Conservation (phyloP, 2,113 vertebrate genomes). For the Aspidoscelis tigris region DNA sequence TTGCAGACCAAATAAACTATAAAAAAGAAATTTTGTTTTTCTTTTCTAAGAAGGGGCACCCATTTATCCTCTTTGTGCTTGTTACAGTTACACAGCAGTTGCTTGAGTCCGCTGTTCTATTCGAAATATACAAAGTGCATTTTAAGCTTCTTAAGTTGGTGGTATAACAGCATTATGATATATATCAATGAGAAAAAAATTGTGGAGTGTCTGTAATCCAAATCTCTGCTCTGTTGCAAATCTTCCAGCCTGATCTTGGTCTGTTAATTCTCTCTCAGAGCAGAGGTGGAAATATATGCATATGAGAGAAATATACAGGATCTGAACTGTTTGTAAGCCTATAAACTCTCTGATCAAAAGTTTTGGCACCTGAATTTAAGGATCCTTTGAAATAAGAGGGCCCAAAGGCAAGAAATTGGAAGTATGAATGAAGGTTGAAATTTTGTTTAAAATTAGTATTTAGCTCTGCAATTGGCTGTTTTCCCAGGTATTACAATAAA, state of each 20-base stretch:
- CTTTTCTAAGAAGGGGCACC: background rate
- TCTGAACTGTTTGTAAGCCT: background rate
- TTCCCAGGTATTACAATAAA: background rate
- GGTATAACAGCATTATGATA: background rate
- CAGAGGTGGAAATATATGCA: background rate
- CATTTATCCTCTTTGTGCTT: background rate
- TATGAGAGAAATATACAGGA: background rate
- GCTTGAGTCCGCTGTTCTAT: background rate
- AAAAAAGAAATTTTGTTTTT: background rate
- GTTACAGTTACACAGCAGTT: background rate
- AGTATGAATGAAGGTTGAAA: background rate
- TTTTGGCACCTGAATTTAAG: background rate
- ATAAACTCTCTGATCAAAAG: background rate
- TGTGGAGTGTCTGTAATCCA: background rate
- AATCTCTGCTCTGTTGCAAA: background rate
- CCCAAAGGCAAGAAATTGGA: background rate
- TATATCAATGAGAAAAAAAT: too few species aligned
- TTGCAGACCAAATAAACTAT: background rate
- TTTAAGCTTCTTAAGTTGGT: background rate
- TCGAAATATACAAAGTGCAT: background rate
- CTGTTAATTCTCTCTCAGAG: background rate
- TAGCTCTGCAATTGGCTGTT: background rate
- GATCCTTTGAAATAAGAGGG: background rate
- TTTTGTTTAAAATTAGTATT: conserved; percentile 2
- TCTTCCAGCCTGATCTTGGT: background rate